Evolutionary conservation across 2,797 vertebrate genomes (phyloP).

Genomic region (Sciurus carolinensis): DNA sequence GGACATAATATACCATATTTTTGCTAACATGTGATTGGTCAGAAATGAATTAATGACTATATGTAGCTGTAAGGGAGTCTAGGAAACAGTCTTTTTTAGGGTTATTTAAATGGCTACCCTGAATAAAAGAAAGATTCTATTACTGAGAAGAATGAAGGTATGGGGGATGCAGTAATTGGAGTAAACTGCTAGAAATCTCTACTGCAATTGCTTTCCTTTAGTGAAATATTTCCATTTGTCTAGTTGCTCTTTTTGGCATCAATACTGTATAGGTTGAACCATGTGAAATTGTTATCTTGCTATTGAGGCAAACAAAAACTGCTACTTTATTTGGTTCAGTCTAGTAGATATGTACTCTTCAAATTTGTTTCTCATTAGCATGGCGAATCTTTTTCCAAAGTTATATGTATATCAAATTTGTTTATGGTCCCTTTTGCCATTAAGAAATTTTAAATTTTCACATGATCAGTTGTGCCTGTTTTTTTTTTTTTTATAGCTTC

Average conservation of each 20-base stretch:
- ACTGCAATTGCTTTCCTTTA: neutral
- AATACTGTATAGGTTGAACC: neutral
- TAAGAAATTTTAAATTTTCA: neutral
- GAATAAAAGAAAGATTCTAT: neutral
- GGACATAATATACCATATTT: neutral
- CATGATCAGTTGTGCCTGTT: no score
- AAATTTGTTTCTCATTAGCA: no score
- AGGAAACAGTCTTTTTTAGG: neutral
- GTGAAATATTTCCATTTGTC: neutral
- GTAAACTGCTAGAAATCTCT: neutral
- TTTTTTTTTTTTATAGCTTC: neutral
- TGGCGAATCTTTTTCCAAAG: neutral
- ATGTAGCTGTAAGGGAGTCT: conserved; percentile 30
- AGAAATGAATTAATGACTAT: neutral
- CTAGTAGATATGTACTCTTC: neutral
- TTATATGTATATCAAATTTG: neutral
- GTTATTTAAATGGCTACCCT: neutral
- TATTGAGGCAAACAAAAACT: neutral
- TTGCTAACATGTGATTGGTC: neutral
- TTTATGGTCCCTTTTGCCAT: neutral
- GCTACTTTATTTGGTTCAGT: neutral
- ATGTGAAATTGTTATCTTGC: neutral
- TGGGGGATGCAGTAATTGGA: neutral
- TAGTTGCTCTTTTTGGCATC: neutral
- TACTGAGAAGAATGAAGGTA: neutral